Evolutionary conservation across 2,797 vertebrate genomes (phyloP).

Genomic region (Sebastes steindachneri): DNA sequence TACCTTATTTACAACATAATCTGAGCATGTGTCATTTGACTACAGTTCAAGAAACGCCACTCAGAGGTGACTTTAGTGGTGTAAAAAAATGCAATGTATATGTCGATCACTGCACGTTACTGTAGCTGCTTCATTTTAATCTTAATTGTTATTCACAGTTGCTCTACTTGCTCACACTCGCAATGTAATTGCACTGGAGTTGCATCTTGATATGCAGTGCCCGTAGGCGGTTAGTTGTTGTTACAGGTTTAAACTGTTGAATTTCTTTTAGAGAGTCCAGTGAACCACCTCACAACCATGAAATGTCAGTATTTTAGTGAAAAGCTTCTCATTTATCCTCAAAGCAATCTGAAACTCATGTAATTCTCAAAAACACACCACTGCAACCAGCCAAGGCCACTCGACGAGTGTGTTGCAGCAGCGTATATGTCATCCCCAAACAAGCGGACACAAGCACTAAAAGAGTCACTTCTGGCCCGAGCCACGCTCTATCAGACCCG

Average conservation of each 20-base stretch:
- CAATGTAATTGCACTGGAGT: neutral
- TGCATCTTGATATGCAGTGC: neutral
- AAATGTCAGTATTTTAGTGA: neutral
- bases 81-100: neutral
- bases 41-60: neutral
- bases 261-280: neutral
- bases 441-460: neutral
- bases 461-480: neutral
- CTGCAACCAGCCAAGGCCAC: neutral
- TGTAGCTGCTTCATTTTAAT: neutral
- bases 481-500: neutral
- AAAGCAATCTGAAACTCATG: neutral
- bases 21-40: neutral
- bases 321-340: neutral
- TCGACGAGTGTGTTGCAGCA: slow-evolving; percentile 4
- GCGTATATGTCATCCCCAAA: slow-evolving; percentile 2
- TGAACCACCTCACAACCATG: neutral
- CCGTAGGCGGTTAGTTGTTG: neutral
- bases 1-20: neutral
- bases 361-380: neutral
- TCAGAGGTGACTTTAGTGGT: neutral
- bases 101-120: neutral
- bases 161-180: neutral
- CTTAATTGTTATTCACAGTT: neutral
- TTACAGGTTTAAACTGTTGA: neutral